Evolutionary conservation across 2,888 invertebrate species (phyloP).

Genomic region (Masnerella sp.): DNA sequence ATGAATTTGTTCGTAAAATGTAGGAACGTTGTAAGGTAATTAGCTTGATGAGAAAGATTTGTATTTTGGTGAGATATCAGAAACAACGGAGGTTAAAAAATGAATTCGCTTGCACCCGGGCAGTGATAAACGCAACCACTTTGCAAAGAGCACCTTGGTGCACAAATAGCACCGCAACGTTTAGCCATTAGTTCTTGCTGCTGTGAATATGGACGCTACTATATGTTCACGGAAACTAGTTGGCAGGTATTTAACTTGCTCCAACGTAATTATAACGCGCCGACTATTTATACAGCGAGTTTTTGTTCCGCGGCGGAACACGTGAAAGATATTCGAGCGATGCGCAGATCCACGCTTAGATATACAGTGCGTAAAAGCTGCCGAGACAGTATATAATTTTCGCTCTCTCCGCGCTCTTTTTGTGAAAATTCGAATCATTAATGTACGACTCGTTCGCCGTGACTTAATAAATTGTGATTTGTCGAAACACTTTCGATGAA

Average conservation of each 20-base stretch:
- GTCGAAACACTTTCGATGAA: conserved; percentile 42
- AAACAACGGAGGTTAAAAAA: conserved; percentile 41
- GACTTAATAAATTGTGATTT: conserved; percentile 43
- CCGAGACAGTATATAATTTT: conserved; percentile 44
- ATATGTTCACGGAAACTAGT: conserved; percentile 54
- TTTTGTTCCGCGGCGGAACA: conserved; percentile 46
- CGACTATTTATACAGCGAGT: conserved; percentile 55
- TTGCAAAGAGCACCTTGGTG: conserved; percentile 42
- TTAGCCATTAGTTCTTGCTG: conserved; percentile 56
- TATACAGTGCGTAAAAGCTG: conserved; percentile 40
- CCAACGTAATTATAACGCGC: conserved; percentile 55
- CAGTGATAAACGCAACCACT: conserved; percentile 52
- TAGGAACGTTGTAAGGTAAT: too few species aligned
- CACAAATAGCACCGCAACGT: conserved; percentile 50
- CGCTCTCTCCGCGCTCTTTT: conserved; percentile 24
- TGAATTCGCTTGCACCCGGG: conserved; percentile 37
- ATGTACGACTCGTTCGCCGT: conserved; percentile 6
- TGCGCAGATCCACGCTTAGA: conserved; percentile 35
- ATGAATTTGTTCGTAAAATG: too few species aligned
- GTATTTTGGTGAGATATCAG: conserved; percentile 39
- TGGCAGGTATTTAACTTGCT: conserved; percentile 56
- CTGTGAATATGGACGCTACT: conserved; percentile 51
- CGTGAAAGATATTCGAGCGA: conserved; percentile 47
- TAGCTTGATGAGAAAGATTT: conserved; percentile 17
- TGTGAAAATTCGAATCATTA: conserved; percentile 42